Evolutionary conservation across 2,888 invertebrate genomes (phyloP).

Genomic region (Tenthredo scrophulariae): DNA sequence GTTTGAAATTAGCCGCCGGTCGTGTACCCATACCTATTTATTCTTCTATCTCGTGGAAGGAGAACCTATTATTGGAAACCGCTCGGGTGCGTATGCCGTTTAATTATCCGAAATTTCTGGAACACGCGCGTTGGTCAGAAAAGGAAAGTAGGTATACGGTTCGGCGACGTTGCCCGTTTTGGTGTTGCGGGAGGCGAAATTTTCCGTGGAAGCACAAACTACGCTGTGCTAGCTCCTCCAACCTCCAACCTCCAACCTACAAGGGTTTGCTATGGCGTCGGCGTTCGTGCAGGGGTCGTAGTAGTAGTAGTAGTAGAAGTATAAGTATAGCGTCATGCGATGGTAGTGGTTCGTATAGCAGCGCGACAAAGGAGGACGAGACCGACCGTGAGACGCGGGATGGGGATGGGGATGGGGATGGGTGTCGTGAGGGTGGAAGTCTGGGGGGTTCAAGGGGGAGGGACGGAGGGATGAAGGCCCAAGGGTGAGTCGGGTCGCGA

Average conservation of each 20-base stretch:
- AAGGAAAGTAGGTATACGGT: conserved; percentile 47
- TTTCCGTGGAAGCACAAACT: conserved; percentile 48
- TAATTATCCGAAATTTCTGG: conserved; percentile 55
- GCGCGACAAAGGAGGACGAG: conserved; percentile 52
- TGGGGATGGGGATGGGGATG: too few relatives aligned
- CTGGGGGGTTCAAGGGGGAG: conserved; percentile 31
- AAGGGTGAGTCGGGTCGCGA: conserved; percentile 71
- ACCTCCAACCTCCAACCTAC: too few relatives aligned
- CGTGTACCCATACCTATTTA: background rate
- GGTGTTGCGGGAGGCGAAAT: conserved; percentile 56
- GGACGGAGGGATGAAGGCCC: conserved; percentile 55
- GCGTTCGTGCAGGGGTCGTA: background rate
- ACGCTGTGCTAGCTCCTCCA: conserved; percentile 2
- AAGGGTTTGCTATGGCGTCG: conserved; percentile 40
- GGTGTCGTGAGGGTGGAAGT: conserved; percentile 43
- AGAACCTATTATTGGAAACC: conserved; percentile 34
- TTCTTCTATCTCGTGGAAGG: background rate
- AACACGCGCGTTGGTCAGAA: conserved; percentile 61
- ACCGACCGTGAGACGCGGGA: conserved; percentile 49
- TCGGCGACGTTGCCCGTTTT: conserved; percentile 60
- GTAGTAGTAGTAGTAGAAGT: background rate
- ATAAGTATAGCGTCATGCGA: background rate
- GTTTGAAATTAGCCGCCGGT: background rate
- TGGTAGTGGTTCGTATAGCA: conserved; percentile 37
- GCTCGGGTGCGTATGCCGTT: conserved; percentile 33